A percentile compares a stretch with the other conserved stretches of the same genome.
Evolutionary conservation across 2,888 invertebrate species (phyloP).

Genomic region (Melinaea menophilus): DNA sequence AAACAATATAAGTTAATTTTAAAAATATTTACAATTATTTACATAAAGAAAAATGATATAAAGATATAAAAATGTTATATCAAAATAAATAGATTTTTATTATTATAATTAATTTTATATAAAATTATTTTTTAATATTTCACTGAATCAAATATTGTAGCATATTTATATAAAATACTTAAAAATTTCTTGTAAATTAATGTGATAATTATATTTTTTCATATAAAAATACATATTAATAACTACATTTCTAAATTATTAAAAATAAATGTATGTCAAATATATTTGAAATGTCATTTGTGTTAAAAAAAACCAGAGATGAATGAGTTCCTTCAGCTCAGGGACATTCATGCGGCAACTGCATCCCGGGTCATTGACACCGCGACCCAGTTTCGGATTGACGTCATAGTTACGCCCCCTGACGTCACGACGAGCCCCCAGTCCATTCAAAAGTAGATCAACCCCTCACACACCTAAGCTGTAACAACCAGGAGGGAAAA

Average conservation of each 20-base stretch:
- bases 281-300: background rate
- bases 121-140: too few relatives aligned
- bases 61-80: too few relatives aligned
- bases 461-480: conserved; percentile 52
- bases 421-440: conserved; percentile 69
- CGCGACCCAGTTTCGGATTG: conserved; percentile 66
- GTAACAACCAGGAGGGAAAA: conserved; percentile 45
- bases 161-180: too few relatives aligned
- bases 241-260: too few relatives aligned
- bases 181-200: too few relatives aligned
- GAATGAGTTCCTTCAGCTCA: conserved; percentile 16
- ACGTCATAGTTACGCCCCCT: conserved; percentile 73
- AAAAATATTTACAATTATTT: background rate
- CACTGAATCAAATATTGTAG: too few relatives aligned
- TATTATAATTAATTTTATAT: too few relatives aligned
- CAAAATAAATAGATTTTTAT: too few relatives aligned
- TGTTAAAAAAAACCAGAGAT: background rate
- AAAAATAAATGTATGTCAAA: background rate
- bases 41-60: too few relatives aligned
- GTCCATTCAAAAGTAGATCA: conserved; percentile 75
- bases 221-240: too few relatives aligned
- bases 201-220: too few relatives aligned
- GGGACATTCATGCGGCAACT: conserved; percentile 42
- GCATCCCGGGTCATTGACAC: conserved; percentile 59
- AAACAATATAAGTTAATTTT: background rate